Evolutionary conservation across 2,797 vertebrate species (phyloP).

Genomic region (Gallinago nigripennis): DNA sequence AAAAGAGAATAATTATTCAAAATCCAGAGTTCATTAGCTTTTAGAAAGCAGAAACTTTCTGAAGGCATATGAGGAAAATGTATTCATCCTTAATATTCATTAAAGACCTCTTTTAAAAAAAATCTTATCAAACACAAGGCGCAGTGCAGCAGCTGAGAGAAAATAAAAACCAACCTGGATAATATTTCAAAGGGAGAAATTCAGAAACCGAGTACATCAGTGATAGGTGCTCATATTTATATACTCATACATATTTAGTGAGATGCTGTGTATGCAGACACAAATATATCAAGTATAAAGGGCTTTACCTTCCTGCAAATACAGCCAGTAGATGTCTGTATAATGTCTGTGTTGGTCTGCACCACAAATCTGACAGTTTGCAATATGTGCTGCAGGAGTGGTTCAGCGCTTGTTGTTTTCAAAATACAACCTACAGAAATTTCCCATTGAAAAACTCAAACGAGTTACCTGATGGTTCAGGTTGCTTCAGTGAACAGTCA

Average conservation of each 20-base stretch:
- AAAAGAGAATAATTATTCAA: conserved; percentile 18
- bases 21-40: conserved; percentile 13
- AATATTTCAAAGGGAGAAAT: background rate
- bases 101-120: background rate
- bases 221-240: background rate
- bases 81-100: conserved; percentile 8
- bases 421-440: background rate
- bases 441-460: background rate
- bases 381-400: background rate
- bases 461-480: background rate
- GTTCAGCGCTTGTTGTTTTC: background rate
- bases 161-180: background rate
- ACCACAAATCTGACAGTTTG: rapidly evolving
- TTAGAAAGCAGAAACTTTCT: background rate
- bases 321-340: background rate
- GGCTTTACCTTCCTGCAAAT: background rate
- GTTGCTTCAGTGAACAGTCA: background rate
- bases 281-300: background rate
- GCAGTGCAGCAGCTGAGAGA: background rate
- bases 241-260: background rate
- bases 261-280: background rate
- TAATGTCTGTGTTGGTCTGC: background rate
- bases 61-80: background rate
- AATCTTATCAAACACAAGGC: background rate
- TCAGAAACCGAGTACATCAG: background rate